A percentile compares a stretch with the other conserved stretches of the same genome.
Evolutionary conservation across 2,113 vertebrate genomes (phyloP).

Genomic region (Pelvicachromis taeniatus): DNA sequence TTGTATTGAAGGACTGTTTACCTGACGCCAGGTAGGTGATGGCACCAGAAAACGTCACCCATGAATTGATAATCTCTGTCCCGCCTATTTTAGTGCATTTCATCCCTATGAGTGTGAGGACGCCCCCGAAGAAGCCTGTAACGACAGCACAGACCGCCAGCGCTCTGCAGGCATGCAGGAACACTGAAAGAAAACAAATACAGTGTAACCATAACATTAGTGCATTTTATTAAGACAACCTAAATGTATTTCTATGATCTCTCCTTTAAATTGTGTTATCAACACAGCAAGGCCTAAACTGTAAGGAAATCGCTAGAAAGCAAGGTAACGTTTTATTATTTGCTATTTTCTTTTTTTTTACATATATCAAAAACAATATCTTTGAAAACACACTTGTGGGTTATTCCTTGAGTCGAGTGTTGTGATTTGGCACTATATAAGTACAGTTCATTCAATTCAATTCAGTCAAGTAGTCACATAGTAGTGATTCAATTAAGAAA

Average conservation of each 20-base stretch:
- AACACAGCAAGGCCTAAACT: neutral
- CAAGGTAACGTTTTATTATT: too few species aligned
- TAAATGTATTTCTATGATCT: neutral
- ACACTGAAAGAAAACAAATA: slow-evolving; percentile 69
- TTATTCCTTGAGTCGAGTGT: too few species aligned
- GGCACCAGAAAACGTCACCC: slow-evolving; percentile 86
- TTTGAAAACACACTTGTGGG: too few species aligned
- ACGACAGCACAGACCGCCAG: slow-evolving; percentile 85
- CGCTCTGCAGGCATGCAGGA: slow-evolving; percentile 88
- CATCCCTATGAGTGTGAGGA: slow-evolving; percentile 92
- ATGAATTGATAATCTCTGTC: slow-evolving; percentile 84
- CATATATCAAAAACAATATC: too few species aligned
- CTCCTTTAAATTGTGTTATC: neutral
- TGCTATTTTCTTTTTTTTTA: too few species aligned
- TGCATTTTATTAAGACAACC: neutral
- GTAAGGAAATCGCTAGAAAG: too few species aligned
- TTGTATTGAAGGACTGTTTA: slow-evolving; percentile 38
- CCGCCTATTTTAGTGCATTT: slow-evolving; percentile 97
- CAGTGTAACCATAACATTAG: neutral
- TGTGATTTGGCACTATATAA: too few species aligned
- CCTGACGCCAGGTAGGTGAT: slow-evolving; percentile 87
- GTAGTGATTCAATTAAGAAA: too few species aligned
- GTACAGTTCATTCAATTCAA: too few species aligned
- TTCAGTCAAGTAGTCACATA: too few species aligned
- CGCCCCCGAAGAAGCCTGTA: slow-evolving; percentile 85